These are phyloP conservation scores for Proales similis DNA, from an alignment of 1,140 invertebrate species.

Conservation along the genomic window DNA sequence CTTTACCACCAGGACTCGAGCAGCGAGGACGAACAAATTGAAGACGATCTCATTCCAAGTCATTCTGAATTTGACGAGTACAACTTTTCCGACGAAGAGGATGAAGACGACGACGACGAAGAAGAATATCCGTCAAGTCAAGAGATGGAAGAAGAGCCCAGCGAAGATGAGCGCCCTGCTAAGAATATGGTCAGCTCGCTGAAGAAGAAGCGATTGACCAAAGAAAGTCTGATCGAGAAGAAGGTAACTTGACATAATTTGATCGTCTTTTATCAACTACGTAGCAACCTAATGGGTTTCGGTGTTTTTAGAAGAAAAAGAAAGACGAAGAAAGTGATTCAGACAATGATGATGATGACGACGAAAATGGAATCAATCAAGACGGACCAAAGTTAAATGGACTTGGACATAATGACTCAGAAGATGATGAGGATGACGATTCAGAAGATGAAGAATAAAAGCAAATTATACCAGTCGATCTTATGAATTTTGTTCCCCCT, in stretches of 20 bases:
- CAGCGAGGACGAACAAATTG: constrained; percentile 31
- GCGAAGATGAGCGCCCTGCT: neutral
- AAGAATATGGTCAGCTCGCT: neutral
- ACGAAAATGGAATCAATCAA: constrained; percentile 38
- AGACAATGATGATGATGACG: constrained; percentile 34
- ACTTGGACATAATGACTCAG: constrained; percentile 40
- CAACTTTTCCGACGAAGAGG: constrained; percentile 37
- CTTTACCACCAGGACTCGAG: constrained; percentile 27
- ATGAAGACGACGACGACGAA: constrained; percentile 37
- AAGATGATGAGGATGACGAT: neutral
- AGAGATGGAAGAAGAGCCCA: constrained; percentile 8
- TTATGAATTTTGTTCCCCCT: too few relatives aligned
- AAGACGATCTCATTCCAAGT: constrained; percentile 37
- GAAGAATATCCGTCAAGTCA: constrained; percentile 1
- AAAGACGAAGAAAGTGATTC: constrained; percentile 7
- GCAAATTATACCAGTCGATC: too few relatives aligned
- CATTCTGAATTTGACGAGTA: constrained; percentile 37
- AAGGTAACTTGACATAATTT: too few relatives aligned
- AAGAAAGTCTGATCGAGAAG: constrained; percentile 21
- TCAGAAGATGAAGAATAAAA: constrained; percentile 20
- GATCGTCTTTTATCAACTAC: too few relatives aligned
- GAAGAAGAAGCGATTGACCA: neutral
- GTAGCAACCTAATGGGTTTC: neutral
- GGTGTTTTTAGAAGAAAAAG: neutral
- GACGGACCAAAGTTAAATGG: constrained; percentile 39